A percentile compares a stretch with the other conserved stretches of the same genome.
phyloP scores from a whole-genome alignment of 2,113 vertebrate species.

The Indri indri region DNA sequence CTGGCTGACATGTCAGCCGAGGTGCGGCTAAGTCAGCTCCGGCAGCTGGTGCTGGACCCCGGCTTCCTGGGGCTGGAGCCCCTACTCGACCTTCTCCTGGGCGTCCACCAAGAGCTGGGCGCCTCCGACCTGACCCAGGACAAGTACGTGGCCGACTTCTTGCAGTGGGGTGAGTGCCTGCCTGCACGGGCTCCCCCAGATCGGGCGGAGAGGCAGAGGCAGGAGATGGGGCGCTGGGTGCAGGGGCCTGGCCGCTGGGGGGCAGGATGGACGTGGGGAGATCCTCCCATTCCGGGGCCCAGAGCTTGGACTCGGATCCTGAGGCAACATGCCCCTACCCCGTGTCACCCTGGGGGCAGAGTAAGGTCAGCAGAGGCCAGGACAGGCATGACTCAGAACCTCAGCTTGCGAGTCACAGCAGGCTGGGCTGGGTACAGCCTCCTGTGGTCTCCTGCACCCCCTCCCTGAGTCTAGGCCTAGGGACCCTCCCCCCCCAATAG shows the following conservation, averaged over 20 bases:
- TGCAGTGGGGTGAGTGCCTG: conserved; percentile 90
- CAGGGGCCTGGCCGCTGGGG: too few relatives aligned
- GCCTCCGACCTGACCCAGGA: conserved; percentile 84
- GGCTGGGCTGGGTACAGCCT: background rate
- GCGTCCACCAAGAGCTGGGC: conserved; percentile 90
- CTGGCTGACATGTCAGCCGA: conserved; percentile 78
- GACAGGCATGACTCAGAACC: background rate
- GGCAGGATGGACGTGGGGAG: background rate
- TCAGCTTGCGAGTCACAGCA: background rate
- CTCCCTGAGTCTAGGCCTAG: background rate
- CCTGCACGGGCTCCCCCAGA: background rate
- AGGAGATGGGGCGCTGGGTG: background rate
- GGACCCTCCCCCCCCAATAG: background rate
- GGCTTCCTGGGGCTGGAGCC: conserved; percentile 87
- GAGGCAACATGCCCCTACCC: background rate
- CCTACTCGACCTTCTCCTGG: conserved; percentile 90
- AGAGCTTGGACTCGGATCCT: background rate
- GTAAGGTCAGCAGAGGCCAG: background rate
- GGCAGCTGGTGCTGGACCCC: conserved; percentile 67
- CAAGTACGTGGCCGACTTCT: conserved; percentile 87
- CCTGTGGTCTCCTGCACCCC: background rate
- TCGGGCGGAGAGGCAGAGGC: background rate
- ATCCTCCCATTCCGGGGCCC: background rate
- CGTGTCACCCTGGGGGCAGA: background rate
- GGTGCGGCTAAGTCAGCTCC: conserved; percentile 78